A percentile compares a stretch with the other conserved stretches of the same genome.
These are phyloP conservation scores for Diarsia dahlii DNA, from an alignment of 2,888 invertebrate species.

Conservation along the genomic window DNA sequence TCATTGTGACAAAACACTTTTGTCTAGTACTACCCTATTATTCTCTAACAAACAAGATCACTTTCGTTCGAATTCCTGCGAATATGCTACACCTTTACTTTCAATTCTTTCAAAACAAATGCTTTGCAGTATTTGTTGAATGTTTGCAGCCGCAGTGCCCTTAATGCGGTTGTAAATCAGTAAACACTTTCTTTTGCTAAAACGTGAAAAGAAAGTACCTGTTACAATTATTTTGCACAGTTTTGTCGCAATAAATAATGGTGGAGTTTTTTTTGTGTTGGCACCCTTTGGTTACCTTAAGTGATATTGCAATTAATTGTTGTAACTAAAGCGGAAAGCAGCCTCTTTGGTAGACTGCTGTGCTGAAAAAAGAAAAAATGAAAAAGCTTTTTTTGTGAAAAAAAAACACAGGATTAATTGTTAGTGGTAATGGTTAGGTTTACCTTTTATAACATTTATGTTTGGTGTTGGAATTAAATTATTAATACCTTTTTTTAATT, in stretches of 20 bases:
- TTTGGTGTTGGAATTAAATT: too few relatives aligned
- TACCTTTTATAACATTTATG: not conserved
- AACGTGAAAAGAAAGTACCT: slow-evolving; percentile 80
- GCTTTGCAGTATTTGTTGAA: slow-evolving; percentile 77
- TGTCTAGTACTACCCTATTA: slow-evolving; percentile 71
- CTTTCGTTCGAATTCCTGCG: slow-evolving; percentile 85
- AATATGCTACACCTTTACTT: slow-evolving; percentile 83
- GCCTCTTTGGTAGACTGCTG: slow-evolving; percentile 24
- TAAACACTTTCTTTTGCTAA: slow-evolving; percentile 82
- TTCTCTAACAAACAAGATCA: slow-evolving; percentile 72
- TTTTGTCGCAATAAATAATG: slow-evolving; percentile 63
- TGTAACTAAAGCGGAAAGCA: slow-evolving; percentile 48
- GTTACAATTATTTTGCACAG: slow-evolving; percentile 84
- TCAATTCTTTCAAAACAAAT: slow-evolving; percentile 66
- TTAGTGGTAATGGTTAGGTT: not conserved
- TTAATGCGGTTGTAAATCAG: slow-evolving; percentile 85
- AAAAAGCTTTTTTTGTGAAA: slow-evolving; percentile 17
- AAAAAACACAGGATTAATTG: slow-evolving; percentile 5
- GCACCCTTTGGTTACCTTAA: slow-evolving; percentile 63
- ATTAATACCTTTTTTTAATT: too few relatives aligned
- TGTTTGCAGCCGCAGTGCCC: slow-evolving; percentile 77
- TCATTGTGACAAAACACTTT: slow-evolving; percentile 76
- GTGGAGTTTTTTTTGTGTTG: slow-evolving; percentile 51
- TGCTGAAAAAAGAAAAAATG: slow-evolving; percentile 17
- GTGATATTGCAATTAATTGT: slow-evolving; percentile 62